Evolutionary conservation across 2,113 vertebrate species (phyloP), one percentile per base, ranked within the genome.

Genomic region (Brachirus orientalis): DNA sequence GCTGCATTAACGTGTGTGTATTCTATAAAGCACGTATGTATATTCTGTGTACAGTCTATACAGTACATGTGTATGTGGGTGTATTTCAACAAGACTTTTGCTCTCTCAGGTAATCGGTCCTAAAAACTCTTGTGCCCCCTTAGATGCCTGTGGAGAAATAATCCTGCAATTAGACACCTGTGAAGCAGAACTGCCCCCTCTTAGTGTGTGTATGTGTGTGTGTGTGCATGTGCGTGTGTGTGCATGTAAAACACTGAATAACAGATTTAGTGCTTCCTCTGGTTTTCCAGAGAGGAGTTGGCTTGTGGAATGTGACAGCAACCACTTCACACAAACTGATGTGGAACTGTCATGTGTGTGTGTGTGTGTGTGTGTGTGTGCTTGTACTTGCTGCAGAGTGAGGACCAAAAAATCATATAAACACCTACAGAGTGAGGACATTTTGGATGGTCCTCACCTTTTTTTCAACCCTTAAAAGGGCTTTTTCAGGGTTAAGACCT

Each of bases 301-400:
- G 63, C 10, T 69, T 66, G 76, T 88, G 89, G 89, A 88, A 89
- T 89, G 89, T 88, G 89, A 85, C 85, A 83, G 78, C 61, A 75
- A 75, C 68, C 80, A 79, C 79, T 84, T 84, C 64, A 82, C 70
- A 84, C 63, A 79, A 59, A 69, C 38, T 63, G 60, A 55, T 19
- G 53, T 63, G 40, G 44, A 70, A 51, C 17, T 45, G 37, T 22
- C 57, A 11, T 20, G 36, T 18, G 48, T 45, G 44, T 66, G 8
- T 20, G 18, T 52, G 37, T 45, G 47, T 47, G 33, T 16, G 45
- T 60, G 16, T 45, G 50, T 50, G 22, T 38, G 44, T 61, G 18
- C 19, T 12, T 40, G 44, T 61, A 63, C 55, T 36, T 68, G n/a
- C n/a, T n/a, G n/a, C n/a, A n/a, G n/a, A n/a, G n/a, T n/a, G n/a